phyloP scores from a whole-genome alignment of 2,888 invertebrate genomes.

The Linnaemya vulpina region DNA sequence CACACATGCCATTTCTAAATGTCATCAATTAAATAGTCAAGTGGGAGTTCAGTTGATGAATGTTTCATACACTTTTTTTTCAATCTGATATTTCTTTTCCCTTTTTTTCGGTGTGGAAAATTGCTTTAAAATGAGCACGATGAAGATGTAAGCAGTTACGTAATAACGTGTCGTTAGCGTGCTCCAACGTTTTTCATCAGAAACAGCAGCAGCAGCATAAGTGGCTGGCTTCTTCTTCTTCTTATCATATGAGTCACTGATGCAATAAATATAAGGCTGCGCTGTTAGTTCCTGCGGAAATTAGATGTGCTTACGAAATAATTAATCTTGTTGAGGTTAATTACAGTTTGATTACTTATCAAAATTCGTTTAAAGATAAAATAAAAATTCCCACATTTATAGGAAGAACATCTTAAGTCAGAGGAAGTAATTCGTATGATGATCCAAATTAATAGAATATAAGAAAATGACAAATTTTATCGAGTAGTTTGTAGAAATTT shows the following conservation, averaged over 20 bases:
- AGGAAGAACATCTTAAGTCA: neutral
- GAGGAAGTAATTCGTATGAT: neutral
- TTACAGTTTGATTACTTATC: neutral
- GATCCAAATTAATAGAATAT: too few species aligned
- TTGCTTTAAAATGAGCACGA: conserved; percentile 8
- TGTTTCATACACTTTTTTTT: conserved; percentile 1
- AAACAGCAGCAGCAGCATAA: neutral
- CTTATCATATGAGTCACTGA: neutral
- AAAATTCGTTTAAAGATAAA: neutral
- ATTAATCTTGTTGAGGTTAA: conserved; percentile 4
- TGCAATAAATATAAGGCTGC: neutral
- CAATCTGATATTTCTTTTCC: neutral
- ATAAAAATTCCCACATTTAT: neutral
- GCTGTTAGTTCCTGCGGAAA: conserved; percentile 2
- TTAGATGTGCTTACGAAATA: neutral
- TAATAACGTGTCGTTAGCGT: conserved; percentile 17
- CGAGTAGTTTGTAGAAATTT: too few species aligned
- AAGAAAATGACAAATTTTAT: too few species aligned
- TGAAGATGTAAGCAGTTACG: conserved; percentile 1
- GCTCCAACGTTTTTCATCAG: neutral
- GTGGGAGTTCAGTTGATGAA: conserved; percentile 15
- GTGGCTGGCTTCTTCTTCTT: neutral
- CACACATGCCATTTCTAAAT: conserved; percentile 21
- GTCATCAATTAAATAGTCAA: conserved; percentile 41
- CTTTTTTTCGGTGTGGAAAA: neutral